A percentile compares a stretch with the other conserved stretches of the same genome.
Conservation (phyloP, 2,888 invertebrate genomes). For the Catonia carolina region DNA sequence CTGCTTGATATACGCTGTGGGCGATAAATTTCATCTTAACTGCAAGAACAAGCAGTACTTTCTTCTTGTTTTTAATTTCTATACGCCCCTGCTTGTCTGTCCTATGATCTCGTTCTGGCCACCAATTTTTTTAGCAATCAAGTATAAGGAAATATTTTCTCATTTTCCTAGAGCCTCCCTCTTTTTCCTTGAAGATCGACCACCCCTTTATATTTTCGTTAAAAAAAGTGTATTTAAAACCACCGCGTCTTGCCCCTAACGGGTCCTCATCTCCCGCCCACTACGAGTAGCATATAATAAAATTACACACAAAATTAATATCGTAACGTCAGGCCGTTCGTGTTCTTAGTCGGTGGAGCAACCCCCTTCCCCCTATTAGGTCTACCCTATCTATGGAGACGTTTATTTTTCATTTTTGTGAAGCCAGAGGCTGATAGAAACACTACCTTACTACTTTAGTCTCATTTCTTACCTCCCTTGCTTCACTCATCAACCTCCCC, state of each 20-base stretch:
- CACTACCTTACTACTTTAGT: too few species aligned
- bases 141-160: conserved; percentile 32
- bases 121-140: conserved; percentile 31
- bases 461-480: too few species aligned
- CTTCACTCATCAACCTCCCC: too few species aligned
- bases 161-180: conserved; percentile 23
- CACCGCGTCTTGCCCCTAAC: conserved; percentile 5
- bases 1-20: conserved; percentile 25
- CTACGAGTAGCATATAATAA: conserved; percentile 19
- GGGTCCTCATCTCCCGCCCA: conserved; percentile 15
- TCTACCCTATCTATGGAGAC: conserved; percentile 24
- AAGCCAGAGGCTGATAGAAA: background rate
- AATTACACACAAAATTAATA: conserved; percentile 28
- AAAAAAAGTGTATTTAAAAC: conserved; percentile 24
- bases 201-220: conserved; percentile 20
- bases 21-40: conserved; percentile 29
- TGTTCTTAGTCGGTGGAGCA: background rate
- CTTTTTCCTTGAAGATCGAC: conserved; percentile 16
- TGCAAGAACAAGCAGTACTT: conserved; percentile 26
- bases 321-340: conserved; percentile 20
- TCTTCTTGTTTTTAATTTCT: conserved; percentile 33
- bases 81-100: conserved; percentile 10
- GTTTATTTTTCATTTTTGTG: conserved; percentile 27
- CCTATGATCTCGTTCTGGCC: conserved; percentile 20
- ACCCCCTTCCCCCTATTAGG: background rate